Evolutionary conservation across 2,797 vertebrate genomes (phyloP), one percentile per base, ranked within the genome.

Genomic region (Malacoraja senta): DNA sequence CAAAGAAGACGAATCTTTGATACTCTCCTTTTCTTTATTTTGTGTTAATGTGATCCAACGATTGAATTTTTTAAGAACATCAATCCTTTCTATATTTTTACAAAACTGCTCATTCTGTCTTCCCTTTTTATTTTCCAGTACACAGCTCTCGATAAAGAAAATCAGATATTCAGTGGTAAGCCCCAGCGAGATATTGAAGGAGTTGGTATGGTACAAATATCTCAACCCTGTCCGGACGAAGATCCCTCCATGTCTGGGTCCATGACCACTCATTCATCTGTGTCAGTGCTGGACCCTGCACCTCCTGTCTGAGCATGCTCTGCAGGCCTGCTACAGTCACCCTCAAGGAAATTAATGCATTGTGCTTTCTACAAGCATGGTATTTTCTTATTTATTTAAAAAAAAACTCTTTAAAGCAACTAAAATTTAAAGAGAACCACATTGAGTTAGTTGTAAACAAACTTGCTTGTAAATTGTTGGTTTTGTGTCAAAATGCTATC

Each of bases 101-200:
- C 93, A 76, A 93, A 24, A 12, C 61, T 84, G 29, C 29, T 77
- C 65, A 72, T 35, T 29, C 58, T 93, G 10, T 65, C 83, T 68
- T 58, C 29, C 17, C 35, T 93, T 95, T 93, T 94, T 92, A 76
- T 92, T 94, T 95, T 95, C n/a, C 96, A 99, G 98, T 99, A 97
- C 96, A 99, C 98, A 94, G 98, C 98, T 96, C 97, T 99, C 95
- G 99, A 99, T 98, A 99, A 99, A 96, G 97, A 98, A 96, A 96
- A 95, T 71, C 97, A 97, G 95, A 97, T 99, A 93, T 97, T 97
- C 95, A 95, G 98, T 95, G 93, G 95, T 95, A 96, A 94, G 93
- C 96, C 94, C 93, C 94, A 94, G 93, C 97, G 95, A 61, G 96
- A 95, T 88, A 93, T 95, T 94, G 94, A 93, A 86, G 94, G 93